phyloP scores from a whole-genome alignment of 2,888 invertebrate genomes.

The Dryadula phaetusa region DNA sequence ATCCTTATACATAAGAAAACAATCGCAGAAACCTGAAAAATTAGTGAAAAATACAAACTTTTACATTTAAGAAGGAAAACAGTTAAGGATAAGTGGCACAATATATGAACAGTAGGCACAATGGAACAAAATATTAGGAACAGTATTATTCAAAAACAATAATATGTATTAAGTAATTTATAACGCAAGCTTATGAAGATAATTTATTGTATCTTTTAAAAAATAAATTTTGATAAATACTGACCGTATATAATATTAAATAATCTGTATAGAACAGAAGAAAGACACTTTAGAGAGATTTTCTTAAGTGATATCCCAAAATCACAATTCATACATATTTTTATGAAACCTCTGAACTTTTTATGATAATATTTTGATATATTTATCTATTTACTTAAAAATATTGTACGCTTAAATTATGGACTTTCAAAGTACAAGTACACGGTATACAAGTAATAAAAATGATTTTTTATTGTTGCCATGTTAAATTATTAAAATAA shows the following conservation, averaged over 20 bases:
- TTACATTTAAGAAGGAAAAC: slow-evolving; percentile 13
- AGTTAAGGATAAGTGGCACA: neutral
- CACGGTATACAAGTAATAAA: too few relatives aligned
- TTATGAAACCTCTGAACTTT: too few relatives aligned
- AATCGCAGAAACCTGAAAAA: slow-evolving; percentile 1
- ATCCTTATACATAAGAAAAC: neutral
- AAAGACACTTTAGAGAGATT: neutral
- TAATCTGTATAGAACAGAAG: neutral
- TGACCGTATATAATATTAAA: neutral
- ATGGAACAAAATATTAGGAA: too few relatives aligned
- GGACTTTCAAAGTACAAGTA: too few relatives aligned
- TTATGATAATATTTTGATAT: neutral
- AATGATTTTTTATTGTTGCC: too few relatives aligned
- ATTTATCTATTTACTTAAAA: neutral
- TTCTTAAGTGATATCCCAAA: neutral
- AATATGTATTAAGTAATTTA: neutral
- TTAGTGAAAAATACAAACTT: neutral
- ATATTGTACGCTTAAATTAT: neutral
- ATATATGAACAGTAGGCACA: neutral
- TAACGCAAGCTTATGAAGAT: neutral
- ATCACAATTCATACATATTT: neutral
- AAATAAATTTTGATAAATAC: neutral
- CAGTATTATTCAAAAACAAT: neutral
- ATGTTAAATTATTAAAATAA: too few relatives aligned
- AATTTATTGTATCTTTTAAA: neutral